Base-by-base conservation (phyloP, 2,888 invertebrate genomes). In the Rhopalosiphum nymphaeae region DNA sequence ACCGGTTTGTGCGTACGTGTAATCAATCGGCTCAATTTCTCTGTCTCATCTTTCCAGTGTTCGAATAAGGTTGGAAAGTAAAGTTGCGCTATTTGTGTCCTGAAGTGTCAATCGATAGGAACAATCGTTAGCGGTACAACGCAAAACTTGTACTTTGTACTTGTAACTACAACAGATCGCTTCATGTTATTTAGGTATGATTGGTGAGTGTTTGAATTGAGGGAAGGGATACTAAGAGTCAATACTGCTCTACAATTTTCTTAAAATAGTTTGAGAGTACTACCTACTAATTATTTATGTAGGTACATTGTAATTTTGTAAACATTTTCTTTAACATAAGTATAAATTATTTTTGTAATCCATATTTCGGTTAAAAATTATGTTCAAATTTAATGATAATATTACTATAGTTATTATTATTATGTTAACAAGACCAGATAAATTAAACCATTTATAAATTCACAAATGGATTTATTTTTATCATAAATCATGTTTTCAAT, bases 221-320 rank as follows among this genome's bases (percentile, higher is more conserved):
- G 5, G 1, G 4, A 1, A 0, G 16, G 5, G 4, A 7, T 0
- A 0, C 5, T 3, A n/a, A 67, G n/a, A n/a, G 67, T n/a, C n/a
- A n/a, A 67, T 36, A 16, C n/a, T n/a, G 36, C 16, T n/a, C 16
- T 16, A 67, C 67, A n/a, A 36, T 67, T n/a, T 16, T 16, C n/a
- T 67, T n/a, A n/a, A 67, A n/a, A n/a, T 7, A 5, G 5, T 67
- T n/a, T n/a, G n/a, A 61, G 29, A 67, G 13, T 67, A 67, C 67
- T 46, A 46, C 16, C n/a, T n/a, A 67, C 3, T n/a, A 36, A 67
- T 16, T n/a, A n/a, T 36, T n/a, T 16, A n/a, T 67, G 5, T 5
- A n/a, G 7, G n/a, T 4, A 5, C 4, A 67, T 67, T 16, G n/a
- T 36, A 67, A n/a, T 67, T 67, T 67, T n/a, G 67, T 67, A 67